Base-by-base conservation (phyloP, 2,797 vertebrate species). In the Odontamblyopus lacepedii region DNA sequence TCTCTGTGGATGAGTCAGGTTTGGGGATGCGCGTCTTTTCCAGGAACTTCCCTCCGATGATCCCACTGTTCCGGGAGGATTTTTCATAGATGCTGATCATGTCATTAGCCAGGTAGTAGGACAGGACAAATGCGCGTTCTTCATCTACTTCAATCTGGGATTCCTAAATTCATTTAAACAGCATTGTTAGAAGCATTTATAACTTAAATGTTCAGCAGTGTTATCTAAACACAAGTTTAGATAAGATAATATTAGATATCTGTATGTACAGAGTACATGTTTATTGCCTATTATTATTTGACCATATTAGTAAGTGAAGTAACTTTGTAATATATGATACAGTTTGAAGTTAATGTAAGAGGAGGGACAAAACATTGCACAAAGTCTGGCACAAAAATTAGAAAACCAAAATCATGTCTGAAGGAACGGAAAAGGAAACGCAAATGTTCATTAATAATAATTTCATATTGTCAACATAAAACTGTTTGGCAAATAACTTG, bases 11-110 rank as follows among this genome's bases (percentile, higher is more conserved):
- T 8, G 93, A 95, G 6, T 89, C 91, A 0, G 96, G 96, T 83
- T 98, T 98, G 11, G 92, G 76, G 1, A 98, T 79, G 19, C 86
- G 93, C 0, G 92, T 95, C 86, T 90, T 96, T 74, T 87, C 76
- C 51, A 99, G 89, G 79, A 95, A 98, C 79, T 94, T 95, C 57
- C 97, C 97, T 27, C 93, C 94, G 0, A 91, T 91, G 83, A 97
- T 93, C 26, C 96, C 97, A 0, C 96, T 96, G 85, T 98, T 99
- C 16, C 81, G 91, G n/a, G 87, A 63, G 4, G 91, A 83, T 8
- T 88, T 95, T 71, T 99, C 97, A 73, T 94, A 98, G 85, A 99
- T 95, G 80, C 95, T 94, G 73, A 99, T 94, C 73, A 87, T 96
- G 84, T 97, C 95, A 7, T 94, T 76, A 0, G 95, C 91, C 53